A percentile compares a stretch with the other conserved stretches of the same genome.
These are phyloP conservation scores for Okamejei kenojei DNA, from an alignment of 2,797 vertebrate genomes.

Conservation along the genomic window DNA sequence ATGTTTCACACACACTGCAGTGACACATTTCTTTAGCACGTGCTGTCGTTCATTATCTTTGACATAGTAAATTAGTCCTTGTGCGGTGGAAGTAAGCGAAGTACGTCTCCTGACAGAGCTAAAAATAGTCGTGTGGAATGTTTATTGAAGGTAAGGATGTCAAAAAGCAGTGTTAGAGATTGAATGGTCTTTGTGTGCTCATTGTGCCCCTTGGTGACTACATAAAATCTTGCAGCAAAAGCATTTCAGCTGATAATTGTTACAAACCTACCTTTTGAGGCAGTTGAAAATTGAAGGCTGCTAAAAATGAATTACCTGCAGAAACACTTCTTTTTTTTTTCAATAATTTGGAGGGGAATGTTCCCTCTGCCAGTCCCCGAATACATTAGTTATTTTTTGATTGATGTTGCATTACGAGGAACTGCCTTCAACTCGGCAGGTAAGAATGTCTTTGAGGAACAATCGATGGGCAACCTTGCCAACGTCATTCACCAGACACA, in stretches of 20 bases:
- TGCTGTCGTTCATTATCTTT: constrained; percentile 26
- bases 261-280: neutral
- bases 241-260: neutral
- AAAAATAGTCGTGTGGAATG: constrained; percentile 16
- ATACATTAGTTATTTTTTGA: neutral
- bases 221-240: neutral
- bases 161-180: constrained; percentile 12
- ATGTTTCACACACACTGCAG: constrained; percentile 32
- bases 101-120: constrained; percentile 20
- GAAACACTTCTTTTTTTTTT: neutral
- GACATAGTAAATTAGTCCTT: constrained; percentile 28
- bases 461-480: neutral
- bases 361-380: neutral
- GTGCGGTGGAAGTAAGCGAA: constrained; percentile 11
- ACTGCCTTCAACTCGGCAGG: neutral
- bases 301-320: neutral
- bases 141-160: constrained; percentile 31
- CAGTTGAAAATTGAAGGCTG: neutral
- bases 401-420: neutral
- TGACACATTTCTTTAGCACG: constrained; percentile 16
- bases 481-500: neutral
- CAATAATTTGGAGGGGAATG: neutral
- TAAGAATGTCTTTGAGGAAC: neutral
- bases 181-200: neutral
- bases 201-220: neutral